Evolutionary conservation across 2,797 vertebrate species (phyloP).

Genomic region (Trichosurus vulpecula): DNA sequence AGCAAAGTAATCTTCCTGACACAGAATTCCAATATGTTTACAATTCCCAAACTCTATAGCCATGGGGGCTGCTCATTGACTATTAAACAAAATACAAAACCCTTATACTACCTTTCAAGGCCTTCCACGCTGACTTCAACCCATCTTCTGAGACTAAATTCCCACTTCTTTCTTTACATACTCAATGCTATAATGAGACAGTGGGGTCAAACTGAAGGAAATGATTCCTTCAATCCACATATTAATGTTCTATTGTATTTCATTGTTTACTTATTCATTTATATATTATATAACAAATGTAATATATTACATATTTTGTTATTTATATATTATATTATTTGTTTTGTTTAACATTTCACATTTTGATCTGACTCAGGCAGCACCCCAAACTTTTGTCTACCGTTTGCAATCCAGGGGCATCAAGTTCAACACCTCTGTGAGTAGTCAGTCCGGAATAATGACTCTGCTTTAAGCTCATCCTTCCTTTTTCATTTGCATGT

Average conservation of each 20-base stretch:
- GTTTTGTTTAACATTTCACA: not conserved
- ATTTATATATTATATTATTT: no score
- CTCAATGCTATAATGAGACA: not conserved
- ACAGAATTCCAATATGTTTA: not conserved
- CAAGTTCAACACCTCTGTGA: not conserved
- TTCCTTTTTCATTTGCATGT: not conserved
- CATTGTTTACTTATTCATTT: no score
- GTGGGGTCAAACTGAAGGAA: not conserved
- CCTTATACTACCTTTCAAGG: not conserved
- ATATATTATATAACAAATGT: no score
- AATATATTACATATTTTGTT: no score
- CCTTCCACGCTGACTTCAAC: not conserved
- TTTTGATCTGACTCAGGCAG: not conserved
- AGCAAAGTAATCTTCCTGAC: not conserved
- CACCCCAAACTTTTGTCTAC: not conserved
- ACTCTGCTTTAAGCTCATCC: no score
- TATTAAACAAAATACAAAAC: not conserved
- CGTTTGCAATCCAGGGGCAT: not conserved
- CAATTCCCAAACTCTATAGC: not conserved
- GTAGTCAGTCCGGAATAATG: not conserved
- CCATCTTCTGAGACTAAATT: not conserved
- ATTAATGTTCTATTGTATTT: not conserved
- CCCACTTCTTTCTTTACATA: not conserved
- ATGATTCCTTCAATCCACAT: not conserved
- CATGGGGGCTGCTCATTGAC: not conserved